phyloP scores from a whole-genome alignment of 2,888 invertebrate genomes.

The Argyresthia goedartella region DNA sequence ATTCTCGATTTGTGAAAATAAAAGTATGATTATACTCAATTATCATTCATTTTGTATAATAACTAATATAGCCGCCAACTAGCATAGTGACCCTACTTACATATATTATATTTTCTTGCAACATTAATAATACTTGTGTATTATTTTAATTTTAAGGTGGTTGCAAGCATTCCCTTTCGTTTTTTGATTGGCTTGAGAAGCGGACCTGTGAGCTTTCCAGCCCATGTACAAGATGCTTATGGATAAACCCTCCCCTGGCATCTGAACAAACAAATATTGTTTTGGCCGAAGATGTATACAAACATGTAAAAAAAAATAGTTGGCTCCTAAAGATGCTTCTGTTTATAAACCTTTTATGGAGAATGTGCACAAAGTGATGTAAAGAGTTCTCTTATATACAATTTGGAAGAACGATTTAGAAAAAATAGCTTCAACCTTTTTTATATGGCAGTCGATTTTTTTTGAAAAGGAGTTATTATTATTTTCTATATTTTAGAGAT shows the following conservation, averaged over 20 bases:
- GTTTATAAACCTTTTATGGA: neutral
- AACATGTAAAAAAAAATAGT: neutral
- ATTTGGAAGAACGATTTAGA: neutral
- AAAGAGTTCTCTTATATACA: neutral
- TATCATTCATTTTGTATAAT: neutral
- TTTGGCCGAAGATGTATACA: neutral
- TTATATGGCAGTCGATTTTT: neutral
- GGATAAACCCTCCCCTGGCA: neutral
- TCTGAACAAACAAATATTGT: neutral
- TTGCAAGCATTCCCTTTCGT: neutral
- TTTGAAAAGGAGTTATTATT: neutral
- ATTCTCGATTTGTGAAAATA: too few relatives aligned
- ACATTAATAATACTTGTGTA: too few relatives aligned
- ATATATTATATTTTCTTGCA: too few relatives aligned
- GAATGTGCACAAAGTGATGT: neutral
- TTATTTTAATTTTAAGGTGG: neutral
- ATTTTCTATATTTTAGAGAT: neutral
- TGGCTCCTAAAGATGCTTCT: neutral
- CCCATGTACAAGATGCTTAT: neutral
- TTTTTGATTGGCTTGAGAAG: neutral
- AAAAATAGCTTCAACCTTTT: neutral
- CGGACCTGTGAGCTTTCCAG: neutral
- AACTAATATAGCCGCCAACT: neutral
- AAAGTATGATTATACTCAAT: too few relatives aligned
- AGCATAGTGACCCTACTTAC: neutral